Percentiles rank a stretch among this genome's conserved stretches.
These are phyloP conservation scores for Melanerpes formicivorus DNA, from an alignment of 2,113 vertebrate species.

Conservation along the genomic window DNA sequence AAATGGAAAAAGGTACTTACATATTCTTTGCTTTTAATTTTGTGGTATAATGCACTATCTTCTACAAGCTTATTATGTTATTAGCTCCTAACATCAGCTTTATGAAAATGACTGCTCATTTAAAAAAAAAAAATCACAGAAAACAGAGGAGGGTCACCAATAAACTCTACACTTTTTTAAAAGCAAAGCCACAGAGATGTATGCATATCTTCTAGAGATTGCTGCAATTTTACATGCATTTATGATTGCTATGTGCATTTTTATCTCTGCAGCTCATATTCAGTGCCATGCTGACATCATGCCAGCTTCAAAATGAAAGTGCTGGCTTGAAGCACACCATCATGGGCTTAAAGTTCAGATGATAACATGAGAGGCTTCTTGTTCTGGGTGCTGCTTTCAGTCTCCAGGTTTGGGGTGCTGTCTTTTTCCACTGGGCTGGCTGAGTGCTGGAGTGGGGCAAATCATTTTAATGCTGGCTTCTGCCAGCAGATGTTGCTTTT, in stretches of 20 bases:
- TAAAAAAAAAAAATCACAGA: not conserved
- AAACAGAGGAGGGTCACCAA: not conserved
- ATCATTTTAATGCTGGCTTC: too few species aligned
- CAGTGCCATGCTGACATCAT: too few species aligned
- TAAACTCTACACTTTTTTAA: not conserved
- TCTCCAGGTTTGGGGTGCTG: too few species aligned
- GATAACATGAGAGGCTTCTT: too few species aligned
- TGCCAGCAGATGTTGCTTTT: not conserved
- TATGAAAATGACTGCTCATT: not conserved
- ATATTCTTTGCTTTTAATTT: not conserved
- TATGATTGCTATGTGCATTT: constrained; percentile 26
- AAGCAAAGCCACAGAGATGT: not conserved
- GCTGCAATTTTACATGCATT: constrained; percentile 14
- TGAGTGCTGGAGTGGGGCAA: too few species aligned
- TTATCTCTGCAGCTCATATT: not conserved
- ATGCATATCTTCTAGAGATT: not conserved
- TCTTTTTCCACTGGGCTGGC: too few species aligned
- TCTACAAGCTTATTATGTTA: not conserved
- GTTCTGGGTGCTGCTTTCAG: too few species aligned
- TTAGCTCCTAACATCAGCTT: not conserved
- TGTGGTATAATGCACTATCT: not conserved
- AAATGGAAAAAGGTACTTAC: not conserved
- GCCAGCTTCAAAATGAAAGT: too few species aligned
- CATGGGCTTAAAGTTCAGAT: too few species aligned
- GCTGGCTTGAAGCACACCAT: too few species aligned